phyloP scores from a whole-genome alignment of 2,113 vertebrate genomes.

The Penelope pileata region DNA sequence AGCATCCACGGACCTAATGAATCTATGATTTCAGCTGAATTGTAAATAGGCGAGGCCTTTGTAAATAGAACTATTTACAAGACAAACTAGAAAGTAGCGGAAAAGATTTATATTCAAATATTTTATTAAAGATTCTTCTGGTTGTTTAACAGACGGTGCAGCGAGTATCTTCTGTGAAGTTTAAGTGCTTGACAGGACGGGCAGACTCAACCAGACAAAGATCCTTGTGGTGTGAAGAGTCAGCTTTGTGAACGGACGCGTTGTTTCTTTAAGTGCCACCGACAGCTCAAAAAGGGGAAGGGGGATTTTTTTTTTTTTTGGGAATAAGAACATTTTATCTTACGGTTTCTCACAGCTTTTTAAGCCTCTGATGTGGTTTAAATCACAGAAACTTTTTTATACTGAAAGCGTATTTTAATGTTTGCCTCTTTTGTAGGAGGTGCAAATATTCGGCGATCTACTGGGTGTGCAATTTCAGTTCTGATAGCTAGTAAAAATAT shows the following conservation, averaged over 20 bases:
- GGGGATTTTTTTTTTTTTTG: not conserved
- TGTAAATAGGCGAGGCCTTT: constrained; percentile 79
- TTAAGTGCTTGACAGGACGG: constrained; percentile 64
- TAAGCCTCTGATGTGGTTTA: constrained; percentile 21
- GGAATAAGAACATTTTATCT: not conserved
- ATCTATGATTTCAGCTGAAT: constrained; percentile 90
- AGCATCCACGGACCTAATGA: constrained; percentile 89
- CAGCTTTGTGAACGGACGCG: not conserved
- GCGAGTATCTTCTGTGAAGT: constrained; percentile 84
- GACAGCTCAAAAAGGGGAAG: not conserved
- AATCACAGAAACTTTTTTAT: constrained; percentile 13
- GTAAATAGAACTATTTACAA: constrained; percentile 76
- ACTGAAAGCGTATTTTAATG: constrained; percentile 24
- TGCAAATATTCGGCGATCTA: constrained; percentile 4
- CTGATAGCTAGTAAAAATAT: not conserved
- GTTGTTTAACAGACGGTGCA: constrained; percentile 69
- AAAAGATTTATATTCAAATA: constrained; percentile 86
- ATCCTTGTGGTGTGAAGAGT: not conserved
- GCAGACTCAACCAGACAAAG: constrained; percentile 37
- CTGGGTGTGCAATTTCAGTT: constrained; percentile 42
- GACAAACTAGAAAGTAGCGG: constrained; percentile 68
- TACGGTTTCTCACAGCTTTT: not conserved
- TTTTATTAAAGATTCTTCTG: constrained; percentile 79
- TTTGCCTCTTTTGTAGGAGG: constrained; percentile 59
- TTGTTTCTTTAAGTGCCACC: not conserved